Conservation (phyloP, 2,797 vertebrate genomes). For the Urophycis tenuis region DNA sequence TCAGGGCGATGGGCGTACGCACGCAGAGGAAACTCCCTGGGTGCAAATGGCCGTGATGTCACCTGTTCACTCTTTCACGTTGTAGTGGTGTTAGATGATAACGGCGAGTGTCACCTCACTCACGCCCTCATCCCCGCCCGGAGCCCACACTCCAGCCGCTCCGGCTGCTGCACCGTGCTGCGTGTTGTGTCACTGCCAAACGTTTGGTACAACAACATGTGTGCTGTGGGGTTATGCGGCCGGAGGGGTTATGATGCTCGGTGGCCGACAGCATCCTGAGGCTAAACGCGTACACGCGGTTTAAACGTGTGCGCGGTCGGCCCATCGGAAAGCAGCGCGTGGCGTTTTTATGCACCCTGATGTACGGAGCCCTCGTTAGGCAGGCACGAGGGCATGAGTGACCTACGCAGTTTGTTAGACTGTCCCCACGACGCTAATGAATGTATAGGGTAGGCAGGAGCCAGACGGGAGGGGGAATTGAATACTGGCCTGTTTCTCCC, state of each 20-base stretch:
- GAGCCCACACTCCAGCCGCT: neutral
- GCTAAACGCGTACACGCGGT: neutral
- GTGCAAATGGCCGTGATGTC: neutral
- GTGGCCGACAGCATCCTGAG: neutral
- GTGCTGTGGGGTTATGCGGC: too few species aligned
- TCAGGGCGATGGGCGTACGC: neutral
- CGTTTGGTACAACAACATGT: too few species aligned
- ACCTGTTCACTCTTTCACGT: neutral
- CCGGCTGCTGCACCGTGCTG: neutral
- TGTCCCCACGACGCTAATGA: neutral
- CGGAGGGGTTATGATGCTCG: too few species aligned
- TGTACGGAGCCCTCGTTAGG: neutral
- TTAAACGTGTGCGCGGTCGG: neutral
- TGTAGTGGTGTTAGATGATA: neutral
- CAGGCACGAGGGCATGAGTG: neutral
- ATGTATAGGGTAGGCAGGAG: neutral
- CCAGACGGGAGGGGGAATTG: neutral
- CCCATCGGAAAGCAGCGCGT: neutral
- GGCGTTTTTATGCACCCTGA: neutral
- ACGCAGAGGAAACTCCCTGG: neutral
- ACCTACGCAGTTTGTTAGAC: neutral
- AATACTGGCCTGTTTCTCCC: neutral
- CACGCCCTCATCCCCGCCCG: too few species aligned
- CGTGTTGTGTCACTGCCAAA: neutral
- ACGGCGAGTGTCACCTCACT: neutral